Evolutionary conservation across 1,140 invertebrate species (phyloP), one percentile per base, ranked within the genome.

Genomic region (Anastrepha obliqua): DNA sequence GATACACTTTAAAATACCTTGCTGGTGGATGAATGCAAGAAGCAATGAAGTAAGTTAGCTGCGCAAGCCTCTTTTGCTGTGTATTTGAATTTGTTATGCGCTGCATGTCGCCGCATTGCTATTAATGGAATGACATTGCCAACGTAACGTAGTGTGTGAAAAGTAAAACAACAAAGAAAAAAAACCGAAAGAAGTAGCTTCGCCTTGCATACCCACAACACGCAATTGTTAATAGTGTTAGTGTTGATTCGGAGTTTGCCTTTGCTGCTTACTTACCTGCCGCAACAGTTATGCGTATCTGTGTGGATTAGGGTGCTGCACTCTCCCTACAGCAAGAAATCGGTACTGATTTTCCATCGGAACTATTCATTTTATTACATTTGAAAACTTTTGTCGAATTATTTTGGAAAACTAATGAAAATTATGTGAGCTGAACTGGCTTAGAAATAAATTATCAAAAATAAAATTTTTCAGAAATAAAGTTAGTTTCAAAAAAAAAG

Each of bases 81-180:
- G n/a, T 17, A 42, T 42, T 3, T 74, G 15, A 51, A 81, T 81
- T 81, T 81, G 29, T n/a, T 81, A 55, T 81, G 44, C 47, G 20
- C 55, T 81, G 9, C 47, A 81, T 81, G 74, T 55, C 47, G 17
- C 74, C 74, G 3, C 55, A 20, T 81, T 51, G 74, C 17, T 81
- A 55, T 58, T 81, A 81, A 55, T 58, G 47, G 47, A 42, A n/a
- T 74, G 17, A 81, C 17, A 15, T 81, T 81, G 74, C 47, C 44
- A 47, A 29, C 47, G 44, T 47, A 47, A 13, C 17, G 70, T 13
- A 47, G 39, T 20, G 13, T 11, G 8, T 11, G 20, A 39, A 67
- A n/a, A 29, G 29, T 29, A 29, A 29, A 29, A 74, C 6, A 29
- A 20, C 20, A 70, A 70, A 15, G 3, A 42, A 70, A 15, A 42